Evolutionary conservation across 2,113 vertebrate genomes (phyloP).

Genomic region (Ancistrus triradiatus): DNA sequence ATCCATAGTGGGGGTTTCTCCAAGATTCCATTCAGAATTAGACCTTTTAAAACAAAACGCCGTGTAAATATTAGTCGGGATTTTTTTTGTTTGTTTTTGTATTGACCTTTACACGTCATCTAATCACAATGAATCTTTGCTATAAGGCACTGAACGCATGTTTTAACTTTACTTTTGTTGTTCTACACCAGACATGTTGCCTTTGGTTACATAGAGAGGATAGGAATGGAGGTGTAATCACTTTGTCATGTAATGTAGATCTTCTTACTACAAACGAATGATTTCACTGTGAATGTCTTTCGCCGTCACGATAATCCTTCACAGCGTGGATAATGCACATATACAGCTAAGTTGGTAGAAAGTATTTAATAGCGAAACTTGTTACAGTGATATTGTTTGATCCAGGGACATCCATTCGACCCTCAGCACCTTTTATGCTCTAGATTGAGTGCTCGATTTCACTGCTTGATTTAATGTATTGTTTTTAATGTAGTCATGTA

Average conservation of each 20-base stretch:
- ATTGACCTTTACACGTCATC: not conserved
- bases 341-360: not conserved
- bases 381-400: not conserved
- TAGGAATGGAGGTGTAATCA: not conserved
- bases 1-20: too few species aligned
- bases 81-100: not conserved
- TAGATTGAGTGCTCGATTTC: constrained; percentile 30
- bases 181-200: not conserved
- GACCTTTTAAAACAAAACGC: too few species aligned
- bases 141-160: too few species aligned
- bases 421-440: constrained; percentile 18
- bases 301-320: not conserved
- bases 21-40: too few species aligned
- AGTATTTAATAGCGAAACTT: not conserved
- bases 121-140: not conserved
- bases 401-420: constrained; percentile 5
- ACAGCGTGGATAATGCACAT: not conserved
- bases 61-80: not conserved
- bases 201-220: not conserved
- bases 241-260: not conserved
- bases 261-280: not conserved
- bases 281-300: constrained; percentile 31
- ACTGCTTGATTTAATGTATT: constrained; percentile 32
- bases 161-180: not conserved
- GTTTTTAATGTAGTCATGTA: constrained; percentile 38